These are phyloP conservation scores for Macrosiphum euphorbiae DNA, from an alignment of 2,888 invertebrate genomes.

Conservation along the genomic window DNA sequence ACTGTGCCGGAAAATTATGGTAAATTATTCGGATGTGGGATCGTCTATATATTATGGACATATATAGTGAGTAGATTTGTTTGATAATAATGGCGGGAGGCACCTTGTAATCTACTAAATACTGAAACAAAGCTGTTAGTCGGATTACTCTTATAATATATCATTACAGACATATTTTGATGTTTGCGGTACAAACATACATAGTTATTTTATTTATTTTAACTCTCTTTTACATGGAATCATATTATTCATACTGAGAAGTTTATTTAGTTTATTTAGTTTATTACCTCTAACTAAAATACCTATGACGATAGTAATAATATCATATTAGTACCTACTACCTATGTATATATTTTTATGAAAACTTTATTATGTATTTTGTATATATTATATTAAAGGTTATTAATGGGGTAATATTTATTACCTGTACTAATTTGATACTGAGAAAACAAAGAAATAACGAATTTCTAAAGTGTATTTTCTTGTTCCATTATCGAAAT, in stretches of 20 bases:
- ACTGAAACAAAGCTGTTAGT: not conserved
- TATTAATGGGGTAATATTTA: not conserved
- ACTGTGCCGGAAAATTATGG: conserved; percentile 60
- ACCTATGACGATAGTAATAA: not conserved
- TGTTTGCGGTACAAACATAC: not conserved
- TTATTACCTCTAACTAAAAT: no score
- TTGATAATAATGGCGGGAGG: conserved; percentile 2
- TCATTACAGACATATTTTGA: not conserved
- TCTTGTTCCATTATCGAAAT: not conserved
- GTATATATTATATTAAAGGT: not conserved
- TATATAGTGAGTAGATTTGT: not conserved
- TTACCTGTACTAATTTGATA: not conserved
- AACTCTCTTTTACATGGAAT: not conserved
- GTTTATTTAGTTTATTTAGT: not conserved
- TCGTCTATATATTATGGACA: not conserved
- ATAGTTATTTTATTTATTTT: not conserved
- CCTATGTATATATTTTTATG: not conserved
- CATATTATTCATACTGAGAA: not conserved
- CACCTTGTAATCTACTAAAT: not conserved
- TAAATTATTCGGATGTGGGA: conserved; percentile 54
- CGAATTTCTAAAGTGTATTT: not conserved
- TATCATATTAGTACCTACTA: not conserved
- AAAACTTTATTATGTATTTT: not conserved
- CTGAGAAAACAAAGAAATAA: not conserved
- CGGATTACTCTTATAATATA: not conserved